These are phyloP conservation scores for Teleogryllus oceanicus DNA, from an alignment of 2,888 invertebrate genomes.

Conservation along the genomic window DNA sequence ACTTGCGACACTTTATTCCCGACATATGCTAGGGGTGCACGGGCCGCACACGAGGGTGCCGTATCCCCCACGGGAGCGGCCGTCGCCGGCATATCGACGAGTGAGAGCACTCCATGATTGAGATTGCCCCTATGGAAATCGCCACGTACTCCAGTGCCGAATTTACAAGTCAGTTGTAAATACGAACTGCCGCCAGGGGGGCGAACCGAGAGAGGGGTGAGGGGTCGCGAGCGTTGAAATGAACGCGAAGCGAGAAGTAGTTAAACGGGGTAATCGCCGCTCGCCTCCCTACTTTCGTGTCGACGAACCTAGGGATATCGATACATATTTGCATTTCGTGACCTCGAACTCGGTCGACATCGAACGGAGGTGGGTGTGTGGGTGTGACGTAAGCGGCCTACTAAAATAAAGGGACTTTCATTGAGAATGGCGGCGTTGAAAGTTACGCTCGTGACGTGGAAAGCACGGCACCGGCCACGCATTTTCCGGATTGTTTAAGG, in stretches of 20 bases:
- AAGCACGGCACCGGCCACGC: background rate
- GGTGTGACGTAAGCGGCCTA: background rate
- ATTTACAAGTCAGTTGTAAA: constrained; percentile 10
- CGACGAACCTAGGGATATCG: constrained; percentile 2
- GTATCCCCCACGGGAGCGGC: background rate
- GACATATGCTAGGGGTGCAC: constrained; percentile 25
- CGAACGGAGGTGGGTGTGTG: background rate
- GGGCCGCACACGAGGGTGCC: constrained; percentile 1
- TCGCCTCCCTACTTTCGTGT: background rate
- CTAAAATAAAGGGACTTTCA: too few species aligned
- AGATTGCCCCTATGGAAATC: background rate
- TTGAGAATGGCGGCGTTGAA: background rate
- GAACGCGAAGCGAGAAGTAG: background rate
- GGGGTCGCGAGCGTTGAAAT: background rate
- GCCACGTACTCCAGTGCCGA: background rate
- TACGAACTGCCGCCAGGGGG: background rate
- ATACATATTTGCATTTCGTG: background rate
- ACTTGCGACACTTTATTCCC: constrained; percentile 29
- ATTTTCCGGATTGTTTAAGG: too few species aligned
- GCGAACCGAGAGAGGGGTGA: background rate
- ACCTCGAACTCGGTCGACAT: background rate
- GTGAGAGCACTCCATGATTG: background rate
- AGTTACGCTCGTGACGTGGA: background rate
- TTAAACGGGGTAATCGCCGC: background rate
- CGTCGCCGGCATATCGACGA: background rate